Evolutionary conservation across 1,140 invertebrate genomes (phyloP), one percentile per base, ranked within the genome.

Genomic region (Acromyrmex charruanus): DNA sequence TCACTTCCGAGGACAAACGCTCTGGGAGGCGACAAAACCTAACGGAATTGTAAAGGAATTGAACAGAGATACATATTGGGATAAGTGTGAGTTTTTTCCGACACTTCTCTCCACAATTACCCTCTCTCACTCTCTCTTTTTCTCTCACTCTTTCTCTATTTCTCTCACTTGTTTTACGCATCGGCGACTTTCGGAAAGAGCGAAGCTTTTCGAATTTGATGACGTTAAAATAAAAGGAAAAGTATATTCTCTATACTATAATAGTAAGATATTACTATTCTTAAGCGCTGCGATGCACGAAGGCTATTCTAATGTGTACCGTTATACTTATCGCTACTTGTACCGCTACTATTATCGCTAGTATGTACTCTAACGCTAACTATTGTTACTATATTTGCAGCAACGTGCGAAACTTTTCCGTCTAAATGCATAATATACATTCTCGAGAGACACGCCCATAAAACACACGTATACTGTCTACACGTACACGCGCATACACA

Each of bases 291-390:
- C 89, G 85, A 39, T 59, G 49, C 39, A 63, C 85, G 81, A 58
- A 68, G 31, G 86, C 86, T 90, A 90, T 21, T 88, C 71, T 86
- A 88, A 90, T 81, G 86, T 87, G 87, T 90, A 85, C 81, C 59
- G 86, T 86, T 90, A 79, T 84, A 90, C 77, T 88, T 90, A 88
- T 86, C 89, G 88, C 88, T 90, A 90, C 77, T 90, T 71, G 88
- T 88, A 90, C 77, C 88, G 89, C 89, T 90, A 88, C 71, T 88
- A 63, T 85, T 90, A 90, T 55, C 77, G 86, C 86, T 90, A 90
- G 63, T 84, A 81, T 89, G 66, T 85, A 79, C 51, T 84, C 55
- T 90, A 86, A 90, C 82, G 89, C 86, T 90, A 90, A 88, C 86
- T 80, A 90, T 59, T 66, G 81, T 90, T 90, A 90, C 55, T 90